Base-by-base conservation (phyloP, 2,888 invertebrate genomes). In the Drosophila anomalata region DNA sequence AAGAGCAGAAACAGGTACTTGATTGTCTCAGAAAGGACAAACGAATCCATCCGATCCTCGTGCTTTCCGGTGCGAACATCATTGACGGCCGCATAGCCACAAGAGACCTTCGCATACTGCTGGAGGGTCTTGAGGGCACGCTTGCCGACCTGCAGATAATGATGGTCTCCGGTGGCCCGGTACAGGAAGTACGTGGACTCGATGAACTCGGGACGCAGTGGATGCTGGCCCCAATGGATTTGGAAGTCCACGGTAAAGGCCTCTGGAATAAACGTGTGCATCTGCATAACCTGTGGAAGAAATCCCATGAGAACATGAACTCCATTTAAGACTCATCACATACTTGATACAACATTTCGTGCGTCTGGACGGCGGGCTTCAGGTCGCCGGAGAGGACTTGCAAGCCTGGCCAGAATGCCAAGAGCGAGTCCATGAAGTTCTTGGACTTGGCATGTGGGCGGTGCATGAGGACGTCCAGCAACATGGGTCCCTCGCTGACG, bases 191-290 rank as follows among this genome's bases (percentile, higher is more conserved):
- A 99, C 0, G 99, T 99, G 0, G 98, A 98, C 92, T 99, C 99
- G 51, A 99, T 93, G 92, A 99, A 99, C 92, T 99, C 99, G 0
- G 99, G 99, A 41, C 99, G 94, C 3, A 99, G 92, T 1, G 98
- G 98, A 92, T 99, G 98, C 90, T 99, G 98, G 1, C 97, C 98
- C 99, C 99, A 99, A 90, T 99, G 98, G 8, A 99, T 97, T 93
- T 97, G 96, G 89, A 99, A 98, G 92, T 99, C 99, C 0, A 97
- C 97, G 0, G 99, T 99, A 91, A 99, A 99, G 4, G 99, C 99
- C 93, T 99, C 99, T 0, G 99, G 99, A 87, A 99, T 95, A 92
- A 99, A 99, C 73, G 98, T 98, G 92, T 99, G 99, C 87, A 97
- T 94, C 92, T 98, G 97, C 95, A 98, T 97, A 7, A 99, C 98